Conservation (phyloP, 2,888 invertebrate species). For the Lepidochrysops patricia region DNA sequence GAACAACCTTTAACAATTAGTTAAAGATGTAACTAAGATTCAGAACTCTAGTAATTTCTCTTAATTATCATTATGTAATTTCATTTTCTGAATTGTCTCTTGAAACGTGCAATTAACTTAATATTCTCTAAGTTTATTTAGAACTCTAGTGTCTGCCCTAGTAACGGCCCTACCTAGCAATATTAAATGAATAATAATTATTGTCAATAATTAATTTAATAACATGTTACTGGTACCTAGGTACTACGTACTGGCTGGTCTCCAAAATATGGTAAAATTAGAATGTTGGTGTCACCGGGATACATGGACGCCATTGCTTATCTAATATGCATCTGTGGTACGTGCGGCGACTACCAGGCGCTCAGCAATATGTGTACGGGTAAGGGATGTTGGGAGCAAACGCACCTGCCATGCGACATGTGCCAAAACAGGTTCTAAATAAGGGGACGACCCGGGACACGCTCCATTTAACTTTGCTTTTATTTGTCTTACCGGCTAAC, state of each 20-base stretch:
- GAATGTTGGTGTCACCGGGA: constrained; percentile 9
- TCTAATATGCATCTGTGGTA: constrained; percentile 20
- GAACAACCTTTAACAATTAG: constrained; percentile 4
- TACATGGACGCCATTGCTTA: constrained; percentile 18
- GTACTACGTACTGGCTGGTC: too few species aligned
- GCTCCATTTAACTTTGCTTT: not conserved
- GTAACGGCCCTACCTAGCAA: not conserved
- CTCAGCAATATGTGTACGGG: constrained; percentile 4
- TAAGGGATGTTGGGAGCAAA: not conserved
- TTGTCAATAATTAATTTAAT: too few species aligned
- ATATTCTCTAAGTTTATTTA: not conserved
- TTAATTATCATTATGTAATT: constrained; percentile 1
- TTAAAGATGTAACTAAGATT: constrained; percentile 14
- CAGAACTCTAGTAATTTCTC: constrained; percentile 9
- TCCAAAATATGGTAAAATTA: too few species aligned
- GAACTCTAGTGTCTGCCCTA: not conserved
- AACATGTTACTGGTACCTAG: too few species aligned
- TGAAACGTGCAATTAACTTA: constrained; percentile 4
- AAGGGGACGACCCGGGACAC: not conserved
- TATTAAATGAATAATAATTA: too few species aligned
- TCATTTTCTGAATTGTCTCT: not conserved
- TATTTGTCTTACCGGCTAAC: not conserved
- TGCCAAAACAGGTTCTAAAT: not conserved
- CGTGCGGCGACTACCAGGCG: constrained; percentile 19
- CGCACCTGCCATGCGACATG: not conserved